These are phyloP conservation scores for Istiophorus platypterus DNA, from an alignment of 2,113 vertebrate genomes.

Conservation along the genomic window DNA sequence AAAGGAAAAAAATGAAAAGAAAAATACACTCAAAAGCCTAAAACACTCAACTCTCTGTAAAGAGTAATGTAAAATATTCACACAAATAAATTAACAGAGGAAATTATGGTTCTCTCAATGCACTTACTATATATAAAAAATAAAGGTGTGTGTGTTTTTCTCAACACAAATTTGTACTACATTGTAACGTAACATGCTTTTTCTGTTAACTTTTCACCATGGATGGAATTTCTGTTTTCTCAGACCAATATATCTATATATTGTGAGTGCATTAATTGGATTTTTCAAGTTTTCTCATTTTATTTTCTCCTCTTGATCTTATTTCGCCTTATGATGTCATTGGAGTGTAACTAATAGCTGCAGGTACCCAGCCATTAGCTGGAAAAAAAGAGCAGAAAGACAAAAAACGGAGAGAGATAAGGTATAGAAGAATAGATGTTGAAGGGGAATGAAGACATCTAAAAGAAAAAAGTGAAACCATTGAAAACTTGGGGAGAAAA, in stretches of 20 bases:
- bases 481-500: background rate
- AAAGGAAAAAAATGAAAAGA: no score
- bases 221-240: background rate
- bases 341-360: background rate
- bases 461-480: background rate
- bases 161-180: background rate
- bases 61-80: no score
- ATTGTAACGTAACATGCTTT: no score
- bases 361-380: background rate
- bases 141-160: background rate
- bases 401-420: background rate
- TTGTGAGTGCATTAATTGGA: no score
- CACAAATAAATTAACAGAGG: no score
- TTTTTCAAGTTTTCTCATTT: no score
- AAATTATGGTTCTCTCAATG: background rate
- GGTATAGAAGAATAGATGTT: slow-evolving; percentile 26
- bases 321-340: background rate
- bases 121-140: background rate
- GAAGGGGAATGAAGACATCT: slow-evolving; percentile 3
- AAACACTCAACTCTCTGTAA: no score
- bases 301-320: background rate
- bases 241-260: background rate
- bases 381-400: background rate
- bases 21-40: no score
- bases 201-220: no score